A percentile compares a stretch with the other conserved stretches of the same genome.
Conservation (phyloP, 1,140 invertebrate genomes). For the Drosophila serrata region DNA sequence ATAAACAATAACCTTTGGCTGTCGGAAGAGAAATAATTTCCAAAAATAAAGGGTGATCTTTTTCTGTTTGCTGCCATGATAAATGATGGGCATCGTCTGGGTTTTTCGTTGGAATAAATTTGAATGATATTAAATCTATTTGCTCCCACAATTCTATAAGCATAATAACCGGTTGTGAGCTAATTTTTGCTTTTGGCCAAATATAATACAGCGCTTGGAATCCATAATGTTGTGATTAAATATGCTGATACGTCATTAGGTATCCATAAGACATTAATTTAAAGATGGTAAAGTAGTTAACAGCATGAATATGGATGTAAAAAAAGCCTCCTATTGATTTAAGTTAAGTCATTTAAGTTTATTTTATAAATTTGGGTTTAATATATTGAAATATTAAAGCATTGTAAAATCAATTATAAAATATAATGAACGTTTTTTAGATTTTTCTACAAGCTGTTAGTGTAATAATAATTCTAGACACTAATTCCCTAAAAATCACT, state of each 20-base stretch:
- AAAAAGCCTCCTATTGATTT: not conserved
- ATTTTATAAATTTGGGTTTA: not conserved
- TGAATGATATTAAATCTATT: slow-evolving; percentile 11
- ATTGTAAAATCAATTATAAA: not conserved
- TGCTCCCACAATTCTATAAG: slow-evolving; percentile 36
- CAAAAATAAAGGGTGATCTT: slow-evolving; percentile 12
- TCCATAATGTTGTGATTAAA: slow-evolving; percentile 15
- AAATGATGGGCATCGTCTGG: slow-evolving; percentile 5
- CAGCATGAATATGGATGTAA: slow-evolving; percentile 1
- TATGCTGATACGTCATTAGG: slow-evolving; percentile 20
- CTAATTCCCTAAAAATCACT: no score
- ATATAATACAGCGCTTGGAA: slow-evolving; percentile 23
- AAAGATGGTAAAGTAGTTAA: not conserved
- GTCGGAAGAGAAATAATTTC: slow-evolving; percentile 27
- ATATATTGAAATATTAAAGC: no score
- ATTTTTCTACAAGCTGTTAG: no score
- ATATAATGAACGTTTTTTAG: no score
- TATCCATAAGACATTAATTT: slow-evolving; percentile 18
- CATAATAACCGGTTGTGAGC: slow-evolving; percentile 21
- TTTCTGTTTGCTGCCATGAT: slow-evolving; percentile 3
- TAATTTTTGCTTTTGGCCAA: slow-evolving; percentile 16
- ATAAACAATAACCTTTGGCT: slow-evolving; percentile 40
- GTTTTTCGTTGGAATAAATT: slow-evolving; percentile 14
- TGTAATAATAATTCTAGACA: not conserved
- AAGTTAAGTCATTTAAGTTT: not conserved